Evolutionary conservation across 1,140 invertebrate species (phyloP), one percentile per base, ranked within the genome.

Genomic region (Notospermus geniculatus): DNA sequence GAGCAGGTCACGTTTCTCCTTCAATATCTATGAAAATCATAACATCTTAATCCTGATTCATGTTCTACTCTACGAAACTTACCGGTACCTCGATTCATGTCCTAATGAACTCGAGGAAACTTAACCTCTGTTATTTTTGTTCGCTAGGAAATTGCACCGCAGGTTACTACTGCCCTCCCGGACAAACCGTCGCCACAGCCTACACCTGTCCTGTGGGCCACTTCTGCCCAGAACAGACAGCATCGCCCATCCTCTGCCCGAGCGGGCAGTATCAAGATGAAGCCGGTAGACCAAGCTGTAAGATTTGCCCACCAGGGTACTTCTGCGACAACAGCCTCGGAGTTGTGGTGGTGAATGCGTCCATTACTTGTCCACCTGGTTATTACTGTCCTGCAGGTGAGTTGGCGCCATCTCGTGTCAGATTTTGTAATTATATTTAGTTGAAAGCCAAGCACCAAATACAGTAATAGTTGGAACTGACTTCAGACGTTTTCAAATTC

Each of bases 261-360:
- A 77, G 72, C 54, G 76, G 76, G 36, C 67, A 45, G 27, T 78
- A 72, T 63, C 76, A 78, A 43, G 74, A 76, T 46, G 41, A 70
- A 23, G 54, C 57, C 19, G 70, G 71, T 15, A 70, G 76, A 56
- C 64, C 56, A 13, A 52, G 60, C n/a, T 79, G 77, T 57, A 71
- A 75, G 28, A 54, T 62, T 5, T 79, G 77, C 55, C 74, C 75
- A 7, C 62, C 39, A 7, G 77, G 77, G 0, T 79, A 78, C 63
- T 79, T 66, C 61, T 79, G 77, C 65, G 77, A 79, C 62, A 79
- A 76, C 63, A 76, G 71, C 52, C 30, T 54, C 27, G 77, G 77
- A 7, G 66, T 79, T 1, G 75, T 79, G 0, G 65, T 69, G 25
- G 63, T 79, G 32, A 75, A 74, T 45, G 69, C 74, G 43, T 71